Percentiles rank a stretch among this genome's conserved stretches.
Evolutionary conservation across 2,113 vertebrate species (phyloP).

Genomic region (Emydocephalus ijimae): DNA sequence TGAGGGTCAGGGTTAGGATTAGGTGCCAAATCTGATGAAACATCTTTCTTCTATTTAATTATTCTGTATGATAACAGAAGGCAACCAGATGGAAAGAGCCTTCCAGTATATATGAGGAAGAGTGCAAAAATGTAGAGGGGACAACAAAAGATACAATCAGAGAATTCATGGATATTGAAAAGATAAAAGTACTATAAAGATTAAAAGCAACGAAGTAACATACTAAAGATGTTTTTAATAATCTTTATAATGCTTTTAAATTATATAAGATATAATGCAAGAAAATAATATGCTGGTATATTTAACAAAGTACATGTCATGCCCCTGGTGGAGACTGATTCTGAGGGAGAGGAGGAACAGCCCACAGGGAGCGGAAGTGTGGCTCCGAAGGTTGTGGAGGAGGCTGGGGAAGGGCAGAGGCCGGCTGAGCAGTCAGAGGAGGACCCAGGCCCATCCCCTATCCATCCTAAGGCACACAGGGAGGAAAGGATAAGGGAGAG

Average conservation of each 20-base stretch:
- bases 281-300: background rate
- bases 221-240: background rate
- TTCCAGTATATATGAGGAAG: background rate
- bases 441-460: too few species aligned
- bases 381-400: too few species aligned
- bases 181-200: background rate
- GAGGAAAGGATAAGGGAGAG: too few species aligned
- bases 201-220: background rate
- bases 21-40: background rate
- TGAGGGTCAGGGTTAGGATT: background rate
- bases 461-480: too few species aligned
- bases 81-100: background rate
- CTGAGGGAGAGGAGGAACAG: too few species aligned
- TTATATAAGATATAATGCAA: background rate
- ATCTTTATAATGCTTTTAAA: background rate
- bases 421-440: too few species aligned
- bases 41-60: background rate
- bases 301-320: background rate
- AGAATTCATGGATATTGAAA: background rate
- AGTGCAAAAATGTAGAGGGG: background rate
- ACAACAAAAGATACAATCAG: background rate
- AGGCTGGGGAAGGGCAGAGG: too few species aligned
- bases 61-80: background rate
- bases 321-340: too few species aligned
- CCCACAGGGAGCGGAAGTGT: too few species aligned